These are phyloP conservation scores for Chloebia gouldiae DNA, from an alignment of 2,113 vertebrate genomes.

Conservation along the genomic window DNA sequence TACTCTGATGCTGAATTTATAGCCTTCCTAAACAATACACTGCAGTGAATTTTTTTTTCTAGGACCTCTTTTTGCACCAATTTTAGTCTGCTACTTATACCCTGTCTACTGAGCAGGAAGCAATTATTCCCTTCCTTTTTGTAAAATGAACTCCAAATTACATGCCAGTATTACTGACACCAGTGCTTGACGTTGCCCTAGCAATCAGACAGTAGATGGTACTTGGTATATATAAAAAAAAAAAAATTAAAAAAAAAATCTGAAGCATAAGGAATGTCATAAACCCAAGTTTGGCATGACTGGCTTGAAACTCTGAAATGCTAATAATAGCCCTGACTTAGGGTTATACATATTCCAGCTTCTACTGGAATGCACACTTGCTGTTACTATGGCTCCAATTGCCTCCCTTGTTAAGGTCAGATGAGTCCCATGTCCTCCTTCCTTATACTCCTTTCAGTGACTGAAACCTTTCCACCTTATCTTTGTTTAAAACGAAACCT, in stretches of 20 bases:
- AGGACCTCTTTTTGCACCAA: not conserved
- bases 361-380: not conserved
- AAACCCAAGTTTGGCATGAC: not conserved
- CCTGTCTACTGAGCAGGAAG: not conserved
- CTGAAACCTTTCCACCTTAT: not conserved
- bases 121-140: not conserved
- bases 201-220: conserved; percentile 1
- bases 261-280: conserved; percentile 7
- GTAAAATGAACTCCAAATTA: not conserved
- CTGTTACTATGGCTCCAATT: not conserved
- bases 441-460: not conserved
- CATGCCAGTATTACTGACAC: not conserved
- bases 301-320: not conserved
- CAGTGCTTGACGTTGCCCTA: not conserved
- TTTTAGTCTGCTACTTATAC: not conserved
- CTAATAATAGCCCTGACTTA: not conserved
- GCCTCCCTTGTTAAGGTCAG: not conserved
- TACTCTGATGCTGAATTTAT: not conserved
- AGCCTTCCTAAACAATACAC: not conserved
- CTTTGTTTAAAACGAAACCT: not conserved
- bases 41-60: not conserved
- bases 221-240: not conserved
- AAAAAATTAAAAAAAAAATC: not conserved
- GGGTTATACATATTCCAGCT: not conserved
- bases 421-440: not conserved